phyloP scores from a whole-genome alignment of 2,113 vertebrate genomes.

The Channa argus region DNA sequence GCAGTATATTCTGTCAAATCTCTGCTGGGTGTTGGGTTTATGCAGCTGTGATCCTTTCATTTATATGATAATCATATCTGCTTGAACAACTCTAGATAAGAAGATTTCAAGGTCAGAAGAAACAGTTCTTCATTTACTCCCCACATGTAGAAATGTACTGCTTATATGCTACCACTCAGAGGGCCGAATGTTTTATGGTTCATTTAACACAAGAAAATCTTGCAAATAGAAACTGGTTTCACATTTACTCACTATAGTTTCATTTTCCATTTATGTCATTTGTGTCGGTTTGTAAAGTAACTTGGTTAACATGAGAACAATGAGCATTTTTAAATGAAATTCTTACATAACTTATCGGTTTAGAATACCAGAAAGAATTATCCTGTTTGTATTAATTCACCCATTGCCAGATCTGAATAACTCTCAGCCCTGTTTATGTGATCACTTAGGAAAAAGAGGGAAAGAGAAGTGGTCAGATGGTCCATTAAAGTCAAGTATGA shows the following conservation, averaged over 20 bases:
- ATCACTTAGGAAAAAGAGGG: neutral
- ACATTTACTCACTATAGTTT: slow-evolving; percentile 21
- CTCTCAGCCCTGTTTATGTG: neutral
- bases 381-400: slow-evolving; percentile 4
- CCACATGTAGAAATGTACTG: too few relatives aligned
- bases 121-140: neutral
- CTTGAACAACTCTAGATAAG: neutral
- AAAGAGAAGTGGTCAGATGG: neutral
- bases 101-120: slow-evolving; percentile 10
- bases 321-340: too few relatives aligned
- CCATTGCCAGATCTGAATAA: neutral
- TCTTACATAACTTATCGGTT: slow-evolving; percentile 4
- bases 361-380: neutral
- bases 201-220: neutral
- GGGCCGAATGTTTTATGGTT: neutral
- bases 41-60: neutral
- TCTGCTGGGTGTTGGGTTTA: neutral
- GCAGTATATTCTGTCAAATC: neutral
- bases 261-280: slow-evolving; percentile 26
- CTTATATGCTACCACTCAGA: too few relatives aligned
- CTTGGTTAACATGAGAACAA: too few relatives aligned
- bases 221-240: slow-evolving; percentile 20
- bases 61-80: neutral
- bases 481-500: neutral
- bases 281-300: neutral